phyloP scores from a whole-genome alignment of 2,113 vertebrate species.

The Chaetorhynchus papuensis region DNA sequence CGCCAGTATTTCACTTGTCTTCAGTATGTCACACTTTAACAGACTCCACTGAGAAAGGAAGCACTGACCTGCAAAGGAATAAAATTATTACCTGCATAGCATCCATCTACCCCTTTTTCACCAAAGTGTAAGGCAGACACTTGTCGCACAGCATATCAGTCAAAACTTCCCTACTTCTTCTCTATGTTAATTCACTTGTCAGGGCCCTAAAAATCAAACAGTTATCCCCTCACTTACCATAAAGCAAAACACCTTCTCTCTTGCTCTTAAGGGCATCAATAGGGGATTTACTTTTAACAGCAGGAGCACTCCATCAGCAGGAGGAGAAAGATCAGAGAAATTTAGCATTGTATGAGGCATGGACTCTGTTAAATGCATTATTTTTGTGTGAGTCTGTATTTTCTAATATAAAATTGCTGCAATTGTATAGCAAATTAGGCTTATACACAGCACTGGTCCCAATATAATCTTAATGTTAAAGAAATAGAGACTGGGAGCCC shows the following conservation, averaged over 20 bases:
- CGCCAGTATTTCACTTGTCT: not conserved
- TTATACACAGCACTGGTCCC: not conserved
- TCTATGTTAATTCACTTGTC: not conserved
- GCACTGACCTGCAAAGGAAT: not conserved
- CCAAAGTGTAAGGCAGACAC: accelerated
- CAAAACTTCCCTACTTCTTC: not conserved
- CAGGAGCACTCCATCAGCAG: not conserved
- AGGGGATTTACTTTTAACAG: not conserved
- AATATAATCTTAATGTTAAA: not conserved
- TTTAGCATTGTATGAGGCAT: not conserved
- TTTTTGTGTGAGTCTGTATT: not conserved
- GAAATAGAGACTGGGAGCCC: not conserved
- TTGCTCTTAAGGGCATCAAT: not conserved
- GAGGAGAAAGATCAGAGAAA: not conserved
- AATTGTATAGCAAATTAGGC: not conserved
- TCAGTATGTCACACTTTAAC: accelerated
- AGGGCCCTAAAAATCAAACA: not conserved
- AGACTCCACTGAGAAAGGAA: not conserved
- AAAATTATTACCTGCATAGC: not conserved
- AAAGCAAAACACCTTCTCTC: not conserved
- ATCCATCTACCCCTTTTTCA: not conserved
- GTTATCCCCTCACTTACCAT: not conserved
- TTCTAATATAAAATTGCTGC: not conserved
- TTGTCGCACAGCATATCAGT: accelerated
- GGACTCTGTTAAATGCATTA: not conserved